phyloP scores from a whole-genome alignment of 2,113 vertebrate species.

The Felis catus region F.catus_Fca126_mat1.0 CM031412.1:66555501-66556000 shows the following conservation, averaged over 20 bases:
- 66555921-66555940: neutral
- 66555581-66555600: neutral
- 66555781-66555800: neutral
- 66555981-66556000: neutral
- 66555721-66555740: neutral
- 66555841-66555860: neutral
- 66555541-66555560: neutral
- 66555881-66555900: neutral
- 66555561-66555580: neutral
- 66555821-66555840: neutral
- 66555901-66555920: neutral
- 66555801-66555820: neutral
- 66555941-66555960: neutral
- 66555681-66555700: neutral
- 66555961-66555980: neutral
- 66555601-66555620: neutral
- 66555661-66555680: neutral
- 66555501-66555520: neutral
- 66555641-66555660: neutral
- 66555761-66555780: neutral
- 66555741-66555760: neutral
- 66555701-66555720: neutral
- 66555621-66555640: neutral
- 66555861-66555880: neutral
- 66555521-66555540: neutral